phyloP scores from a whole-genome alignment of 2,888 invertebrate genomes.

The Drosophila merina region DNA sequence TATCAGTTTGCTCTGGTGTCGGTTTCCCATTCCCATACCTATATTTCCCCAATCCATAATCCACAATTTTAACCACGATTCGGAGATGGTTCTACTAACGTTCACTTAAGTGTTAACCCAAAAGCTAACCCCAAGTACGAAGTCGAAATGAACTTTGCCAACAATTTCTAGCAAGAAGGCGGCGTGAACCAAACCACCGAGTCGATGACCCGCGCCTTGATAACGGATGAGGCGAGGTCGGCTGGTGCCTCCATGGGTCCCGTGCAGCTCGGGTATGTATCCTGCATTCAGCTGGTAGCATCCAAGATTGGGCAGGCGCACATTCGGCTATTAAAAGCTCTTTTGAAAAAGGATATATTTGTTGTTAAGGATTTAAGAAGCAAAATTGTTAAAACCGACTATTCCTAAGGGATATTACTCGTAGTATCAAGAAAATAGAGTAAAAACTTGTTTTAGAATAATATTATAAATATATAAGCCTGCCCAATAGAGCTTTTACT shows the following conservation, averaged over 20 bases:
- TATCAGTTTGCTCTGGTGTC: constrained; percentile 55
- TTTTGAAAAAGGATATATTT: background rate
- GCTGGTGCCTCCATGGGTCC: constrained; percentile 92
- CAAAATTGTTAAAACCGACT: background rate
- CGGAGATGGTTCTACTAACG: constrained; percentile 44
- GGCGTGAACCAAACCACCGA: constrained; percentile 94
- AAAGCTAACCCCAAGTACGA: constrained; percentile 61
- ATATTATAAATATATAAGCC: background rate
- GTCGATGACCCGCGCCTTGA: constrained; percentile 97
- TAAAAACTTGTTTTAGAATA: background rate
- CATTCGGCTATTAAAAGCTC: background rate
- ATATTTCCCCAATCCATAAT: background rate
- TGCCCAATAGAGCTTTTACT: constrained; percentile 15
- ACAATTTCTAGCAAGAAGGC: constrained; percentile 83
- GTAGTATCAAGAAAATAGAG: no score
- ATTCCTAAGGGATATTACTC: no score
- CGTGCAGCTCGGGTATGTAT: constrained; percentile 97
- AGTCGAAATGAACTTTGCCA: constrained; percentile 63
- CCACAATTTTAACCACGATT: constrained; percentile 7
- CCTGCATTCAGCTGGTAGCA: constrained; percentile 15
- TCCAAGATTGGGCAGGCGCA: constrained; percentile 17
- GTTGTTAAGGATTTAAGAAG: background rate
- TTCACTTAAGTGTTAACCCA: constrained; percentile 18
- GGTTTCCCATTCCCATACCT: constrained; percentile 39
- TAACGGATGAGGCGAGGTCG: constrained; percentile 95